Base-by-base conservation (phyloP, 1,140 invertebrate species). In the Drosophila tani region DNA sequence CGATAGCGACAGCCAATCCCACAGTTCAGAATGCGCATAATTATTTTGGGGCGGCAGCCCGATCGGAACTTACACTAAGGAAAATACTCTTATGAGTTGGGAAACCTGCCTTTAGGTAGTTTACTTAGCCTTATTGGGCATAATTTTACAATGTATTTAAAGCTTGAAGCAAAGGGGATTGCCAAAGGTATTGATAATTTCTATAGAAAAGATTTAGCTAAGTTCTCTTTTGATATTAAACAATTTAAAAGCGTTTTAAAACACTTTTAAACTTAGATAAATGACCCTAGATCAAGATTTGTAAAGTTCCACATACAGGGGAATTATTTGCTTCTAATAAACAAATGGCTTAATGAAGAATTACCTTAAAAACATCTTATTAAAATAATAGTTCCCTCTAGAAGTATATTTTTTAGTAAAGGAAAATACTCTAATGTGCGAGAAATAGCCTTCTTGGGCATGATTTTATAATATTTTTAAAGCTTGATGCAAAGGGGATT, bases 1-100 rank as follows among this genome's bases (percentile, higher is more conserved):
- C 51, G 46, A 62, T 70, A 58, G 41, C 50, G 35, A 50, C 51
- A 59, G 56, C 62, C 73, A 78, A 71, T 78, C 64, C 50, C 47
- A 68, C 58, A 38, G 63, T 58, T 82, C 43, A 53, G 62, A 78
- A 58, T 63, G 65, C 73, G 70, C 69, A 86, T 75, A 76, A 87
- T 75, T 76, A 46, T 63, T 51, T 29, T n/a, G 19, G 17, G 40
- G n/a, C 5, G n/a, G n/a, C 19, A 14, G 29, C 11, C 14, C 40
- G 14, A 46, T 45, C 11, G 40, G 32, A 40, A 32, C 14, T 24
- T 21, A 17, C 64, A 56, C 64, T 70, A 17, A 2, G n/a, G 2
- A 15, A n/a, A 56, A 40, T 40, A n/a, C 5, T 21, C 0, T 4
- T 12, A 2, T 6, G 3, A 0, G 0, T 45, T 2, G 11, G 17